Evolutionary conservation across 2,797 vertebrate species (phyloP).

Genomic region (Crypturellus tataupa): DNA sequence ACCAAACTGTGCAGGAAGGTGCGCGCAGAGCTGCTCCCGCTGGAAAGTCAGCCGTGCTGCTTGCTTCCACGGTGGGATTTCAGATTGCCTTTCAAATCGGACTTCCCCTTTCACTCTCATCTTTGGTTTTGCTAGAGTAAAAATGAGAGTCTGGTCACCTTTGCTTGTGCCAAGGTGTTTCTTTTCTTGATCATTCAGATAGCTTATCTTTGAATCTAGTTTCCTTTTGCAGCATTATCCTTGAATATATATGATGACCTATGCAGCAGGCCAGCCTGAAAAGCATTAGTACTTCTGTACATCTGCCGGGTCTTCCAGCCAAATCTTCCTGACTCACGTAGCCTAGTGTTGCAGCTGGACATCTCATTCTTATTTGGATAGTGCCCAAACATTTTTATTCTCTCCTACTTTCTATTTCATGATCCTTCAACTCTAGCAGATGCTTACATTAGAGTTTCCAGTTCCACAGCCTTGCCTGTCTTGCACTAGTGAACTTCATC

Average conservation of each 20-base stretch:
- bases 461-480: not conserved
- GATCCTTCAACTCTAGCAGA: not conserved
- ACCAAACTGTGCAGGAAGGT: not conserved
- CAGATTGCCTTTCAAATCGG: not conserved
- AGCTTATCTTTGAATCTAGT: not conserved
- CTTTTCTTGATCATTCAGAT: not conserved
- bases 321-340: not conserved
- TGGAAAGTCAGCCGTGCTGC: not conserved
- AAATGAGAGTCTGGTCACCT: not conserved
- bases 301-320: not conserved
- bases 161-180: not conserved
- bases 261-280: not conserved
- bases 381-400: not conserved
- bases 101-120: not conserved
- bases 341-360: not conserved
- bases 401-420: not conserved
- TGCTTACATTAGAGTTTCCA: not conserved
- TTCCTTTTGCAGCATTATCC: not conserved
- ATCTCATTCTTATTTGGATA: not conserved
- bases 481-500: not conserved
- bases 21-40: not conserved
- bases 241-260: not conserved
- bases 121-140: not conserved
- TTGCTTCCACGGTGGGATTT: not conserved
- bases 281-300: fast-evolving